These are phyloP conservation scores for Meteorus cinctellus DNA, from an alignment of 2,888 invertebrate species.

Conservation along the genomic window DNA sequence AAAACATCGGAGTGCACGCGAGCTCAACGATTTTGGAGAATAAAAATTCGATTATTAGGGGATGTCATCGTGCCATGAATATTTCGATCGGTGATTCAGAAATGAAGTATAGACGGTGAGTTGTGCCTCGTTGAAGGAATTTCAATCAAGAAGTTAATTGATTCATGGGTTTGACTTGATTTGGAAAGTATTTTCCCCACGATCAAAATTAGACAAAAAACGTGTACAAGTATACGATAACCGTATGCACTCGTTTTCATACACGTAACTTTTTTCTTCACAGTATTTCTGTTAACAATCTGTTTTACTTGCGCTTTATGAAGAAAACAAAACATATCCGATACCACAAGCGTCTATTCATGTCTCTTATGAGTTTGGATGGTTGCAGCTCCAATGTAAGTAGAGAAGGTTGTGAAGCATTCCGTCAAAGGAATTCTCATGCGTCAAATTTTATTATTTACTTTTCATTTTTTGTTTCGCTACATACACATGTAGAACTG, in stretches of 20 bases:
- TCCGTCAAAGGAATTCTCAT: constrained; percentile 25
- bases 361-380: constrained; percentile 22
- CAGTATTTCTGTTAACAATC: not conserved
- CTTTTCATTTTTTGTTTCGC: constrained; percentile 16
- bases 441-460: constrained; percentile 17
- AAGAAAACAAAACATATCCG: constrained; percentile 13
- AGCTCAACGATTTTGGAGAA: not conserved
- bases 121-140: constrained; percentile 59
- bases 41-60: not conserved
- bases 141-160: constrained; percentile 72
- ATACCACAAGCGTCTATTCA: not conserved
- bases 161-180: constrained; percentile 71
- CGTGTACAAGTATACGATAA: not conserved
- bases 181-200: constrained; percentile 63
- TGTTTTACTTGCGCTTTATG: not conserved
- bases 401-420: constrained; percentile 45
- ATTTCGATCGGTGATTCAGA: not conserved
- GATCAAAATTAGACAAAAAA: constrained; percentile 48
- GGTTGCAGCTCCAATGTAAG: constrained; percentile 39
- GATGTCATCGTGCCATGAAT: constrained; percentile 27
- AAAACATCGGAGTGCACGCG: no score
- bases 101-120: constrained; percentile 30
- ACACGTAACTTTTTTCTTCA: not conserved
- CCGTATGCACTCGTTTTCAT: not conserved
- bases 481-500: constrained; percentile 1